Base-by-base conservation (phyloP, 1,140 invertebrate genomes). In the Brachionus paranguensis region DNA sequence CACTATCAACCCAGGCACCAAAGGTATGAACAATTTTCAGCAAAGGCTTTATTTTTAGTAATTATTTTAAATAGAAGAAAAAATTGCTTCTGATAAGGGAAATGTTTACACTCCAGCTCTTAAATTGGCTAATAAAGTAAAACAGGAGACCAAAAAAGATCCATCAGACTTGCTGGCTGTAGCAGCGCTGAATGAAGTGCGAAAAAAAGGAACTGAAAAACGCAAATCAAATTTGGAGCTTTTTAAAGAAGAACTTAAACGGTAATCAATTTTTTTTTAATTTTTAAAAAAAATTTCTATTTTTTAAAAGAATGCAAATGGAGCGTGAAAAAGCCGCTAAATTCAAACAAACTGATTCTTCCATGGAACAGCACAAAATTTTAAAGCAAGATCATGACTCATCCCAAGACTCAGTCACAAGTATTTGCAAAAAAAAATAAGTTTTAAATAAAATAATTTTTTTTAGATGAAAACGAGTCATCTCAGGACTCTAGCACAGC, bases 151-250 rank as follows among this genome's bases (percentile, higher is more conserved):
- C 8, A 79, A 84, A 89, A 76, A 79, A 64, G 79, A 85, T 47
- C 72, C 27, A 47, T 33, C 29, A 12, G 50, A 85, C 20, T 29
- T 45, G 47, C 14, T 78, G 7, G 41, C 68, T 29, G 29, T 84
- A 12, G 37, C 64, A 43, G 55, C 45, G 6, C 50, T 86, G 41
- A 55, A 27, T 43, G 45, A 86, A 95, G 95, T 95, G 88, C 92
- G 92, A 87, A 92, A 93, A 87, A 91, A 93, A 78, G 84, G 45
- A 55, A 33, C 37, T 47, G 94, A 95, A 86, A 96, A 96, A 87
- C 96, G 96, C 87, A 98, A 98, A 87, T 98, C 95, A 86, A 99
- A 99, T 90, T 90, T 99, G 79, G 97, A 99, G 88, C 89, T 95
- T 2, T 99, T 98, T 86, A 98, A 98, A 89, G 96, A 98, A 84